These are phyloP conservation scores for Gasterosteus aculeatus DNA, from an alignment of 2,113 vertebrate species.

Conservation along the genomic window DNA sequence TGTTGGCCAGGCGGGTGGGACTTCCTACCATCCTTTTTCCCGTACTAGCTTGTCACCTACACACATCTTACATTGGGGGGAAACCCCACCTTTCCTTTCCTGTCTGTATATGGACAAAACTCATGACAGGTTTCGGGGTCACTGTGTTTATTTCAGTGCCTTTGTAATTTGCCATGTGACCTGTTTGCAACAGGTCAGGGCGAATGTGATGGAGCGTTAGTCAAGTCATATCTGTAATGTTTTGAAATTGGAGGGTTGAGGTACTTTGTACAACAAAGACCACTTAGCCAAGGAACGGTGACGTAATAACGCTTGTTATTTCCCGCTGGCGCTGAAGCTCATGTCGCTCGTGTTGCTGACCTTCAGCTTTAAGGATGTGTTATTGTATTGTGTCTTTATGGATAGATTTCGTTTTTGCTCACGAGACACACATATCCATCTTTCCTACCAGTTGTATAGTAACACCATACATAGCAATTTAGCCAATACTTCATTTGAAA, in stretches of 20 bases:
- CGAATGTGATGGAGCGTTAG: conserved; percentile 19
- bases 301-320: conserved; percentile 52
- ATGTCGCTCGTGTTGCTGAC: conserved; percentile 9
- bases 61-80: conserved; percentile 44
- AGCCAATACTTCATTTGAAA: conserved; percentile 13
- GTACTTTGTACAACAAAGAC: conserved; percentile 50
- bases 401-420: background rate
- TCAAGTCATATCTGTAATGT: conserved; percentile 20
- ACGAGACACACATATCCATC: background rate
- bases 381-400: conserved; percentile 1
- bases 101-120: conserved; percentile 46
- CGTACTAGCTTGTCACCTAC: conserved; percentile 34
- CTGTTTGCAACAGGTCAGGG: conserved; percentile 37
- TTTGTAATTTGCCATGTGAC: conserved; percentile 44
- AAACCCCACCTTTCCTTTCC: conserved; percentile 68
- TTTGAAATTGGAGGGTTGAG: conserved; percentile 17
- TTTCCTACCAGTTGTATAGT: conserved; percentile 7
- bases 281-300: conserved; percentile 26
- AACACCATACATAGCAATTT: conserved; percentile 1
- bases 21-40: conserved; percentile 57
- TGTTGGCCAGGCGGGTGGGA: conserved; percentile 37
- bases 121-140: conserved; percentile 45
- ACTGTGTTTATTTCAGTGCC: conserved; percentile 53
- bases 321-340: conserved; percentile 41
- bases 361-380: conserved; percentile 13